Conservation (phyloP, 2,888 invertebrate species). For the Rotaria magnacalcarata region DNA sequence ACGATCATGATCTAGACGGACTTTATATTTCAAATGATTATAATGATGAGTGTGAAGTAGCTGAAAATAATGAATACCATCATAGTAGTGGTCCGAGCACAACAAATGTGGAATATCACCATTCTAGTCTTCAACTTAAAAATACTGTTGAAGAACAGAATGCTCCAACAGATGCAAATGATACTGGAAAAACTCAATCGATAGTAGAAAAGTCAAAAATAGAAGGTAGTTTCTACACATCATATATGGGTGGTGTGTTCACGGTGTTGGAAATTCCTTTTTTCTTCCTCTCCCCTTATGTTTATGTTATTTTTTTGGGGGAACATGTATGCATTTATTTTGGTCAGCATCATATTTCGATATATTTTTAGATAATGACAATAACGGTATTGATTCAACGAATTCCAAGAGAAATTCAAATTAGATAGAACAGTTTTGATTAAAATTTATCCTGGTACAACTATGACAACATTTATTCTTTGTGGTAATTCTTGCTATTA, state of each 20-base stretch:
- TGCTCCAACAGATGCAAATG: background rate
- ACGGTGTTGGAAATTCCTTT: background rate
- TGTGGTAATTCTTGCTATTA: conserved; percentile 12
- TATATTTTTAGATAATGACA: background rate
- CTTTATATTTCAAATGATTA: background rate
- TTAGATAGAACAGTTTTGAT: background rate
- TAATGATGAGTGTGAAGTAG: background rate
- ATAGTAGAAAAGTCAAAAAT: background rate
- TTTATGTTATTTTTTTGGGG: background rate
- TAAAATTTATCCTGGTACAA: background rate
- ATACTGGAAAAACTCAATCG: background rate
- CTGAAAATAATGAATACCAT: background rate
- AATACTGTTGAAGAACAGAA: background rate
- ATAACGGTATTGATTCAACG: background rate
- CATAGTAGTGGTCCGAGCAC: background rate
- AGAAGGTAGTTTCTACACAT: background rate
- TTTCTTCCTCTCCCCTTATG: background rate
- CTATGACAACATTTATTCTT: background rate
- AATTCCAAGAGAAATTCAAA: background rate
- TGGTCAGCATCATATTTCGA: background rate
- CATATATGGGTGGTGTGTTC: background rate
- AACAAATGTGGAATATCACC: background rate
- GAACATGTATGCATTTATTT: background rate
- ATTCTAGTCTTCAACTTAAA: background rate
- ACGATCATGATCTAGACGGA: background rate